Evolutionary conservation across 1,140 invertebrate genomes (phyloP), one percentile per base, ranked within the genome.

Genomic region (Liolophura sinensis): DNA sequence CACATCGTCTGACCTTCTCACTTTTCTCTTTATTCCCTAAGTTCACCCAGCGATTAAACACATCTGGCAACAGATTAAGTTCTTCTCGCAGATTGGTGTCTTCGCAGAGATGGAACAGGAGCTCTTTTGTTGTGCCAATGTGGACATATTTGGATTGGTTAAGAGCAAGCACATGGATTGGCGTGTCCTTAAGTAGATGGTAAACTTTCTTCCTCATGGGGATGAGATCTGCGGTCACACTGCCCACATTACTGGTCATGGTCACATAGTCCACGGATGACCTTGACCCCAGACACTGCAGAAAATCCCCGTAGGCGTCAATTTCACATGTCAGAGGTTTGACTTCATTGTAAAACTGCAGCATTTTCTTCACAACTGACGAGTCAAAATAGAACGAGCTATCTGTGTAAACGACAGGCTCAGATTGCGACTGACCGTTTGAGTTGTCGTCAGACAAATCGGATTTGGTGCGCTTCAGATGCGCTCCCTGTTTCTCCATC

Each of bases 241-340:
- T 65, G 9, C 70, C 78, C 7, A 83, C 77, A 76, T 81, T 85
- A 15, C 69, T 70, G 6, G 68, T 70, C 51, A 78, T 71, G 16
- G 77, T 62, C 12, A 80, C 77, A 64, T 84, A 85, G 16, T 74
- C 73, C 25, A 66, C 65, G 9, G 70, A 77, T 15, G 85, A 72
- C 48, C 67, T 60, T 24, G 70, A 69, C 3, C 86, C 86, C 7
- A 87, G 70, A 7, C 84, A 76, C 67, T 85, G 85, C 16, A 87
- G 67, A 70, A 87, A 87, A 70, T 87, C 86, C 15, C 85, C 83
- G 74, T 87, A 87, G n/a, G 82, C 84, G 79, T 85, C 85, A 56
- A 87, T 81, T 76, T 87, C 86, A 74, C 79, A 81, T 16, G 67
- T 68, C n/a, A 86, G 58, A 15, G 75, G 71, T 27, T 78, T 72